These are phyloP conservation scores for Aplidium turbinatum DNA, from an alignment of 23 tunicate genomes.

Conservation along the genomic window DNA sequence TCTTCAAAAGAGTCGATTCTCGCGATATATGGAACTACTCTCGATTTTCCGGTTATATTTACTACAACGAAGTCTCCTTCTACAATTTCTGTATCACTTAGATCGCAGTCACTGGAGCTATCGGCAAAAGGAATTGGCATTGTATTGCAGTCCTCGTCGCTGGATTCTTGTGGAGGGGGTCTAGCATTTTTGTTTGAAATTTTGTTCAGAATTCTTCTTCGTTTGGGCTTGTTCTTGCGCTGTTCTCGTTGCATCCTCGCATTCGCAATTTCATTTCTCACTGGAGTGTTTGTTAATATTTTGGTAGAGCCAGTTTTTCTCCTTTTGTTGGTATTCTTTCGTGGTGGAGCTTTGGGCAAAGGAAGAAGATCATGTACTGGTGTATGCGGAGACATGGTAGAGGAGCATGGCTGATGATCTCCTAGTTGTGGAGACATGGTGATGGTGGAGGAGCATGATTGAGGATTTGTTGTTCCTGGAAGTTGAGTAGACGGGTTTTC, in stretches of 20 bases:
- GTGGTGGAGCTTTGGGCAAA: conserved; percentile 6
- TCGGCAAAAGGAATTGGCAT: conserved; percentile 16
- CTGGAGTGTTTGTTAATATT: conserved; percentile 11
- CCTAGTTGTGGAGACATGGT: too few relatives aligned
- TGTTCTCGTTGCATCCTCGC: conserved; percentile 7
- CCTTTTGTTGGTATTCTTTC: conserved; percentile 10
- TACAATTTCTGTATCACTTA: conserved; percentile 18
- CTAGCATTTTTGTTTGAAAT: neutral
- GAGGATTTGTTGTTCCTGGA: neutral
- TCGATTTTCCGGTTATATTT: conserved; percentile 9
- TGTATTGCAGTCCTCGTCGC: conserved; percentile 11
- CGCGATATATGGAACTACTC: neutral
- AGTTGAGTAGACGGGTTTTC: conserved; percentile 3
- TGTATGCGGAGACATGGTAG: neutral
- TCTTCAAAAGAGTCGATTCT: conserved; percentile 17
- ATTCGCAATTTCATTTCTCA: conserved; percentile 10
- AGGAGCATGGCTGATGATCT: conserved; percentile 13
- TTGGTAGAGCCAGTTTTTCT: conserved; percentile 12
- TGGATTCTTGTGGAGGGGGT: conserved; percentile 4
- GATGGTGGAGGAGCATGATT: neutral
- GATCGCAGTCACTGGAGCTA: conserved; percentile 4
- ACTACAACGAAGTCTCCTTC: conserved; percentile 26
- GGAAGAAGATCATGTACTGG: neutral
- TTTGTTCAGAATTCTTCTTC: conserved; percentile 12
- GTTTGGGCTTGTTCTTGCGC: conserved; percentile 10